A percentile compares a stretch with the other conserved stretches of the same genome.
Conservation (phyloP, 2,797 vertebrate genomes). For the Synanceia verrucosa region DNA sequence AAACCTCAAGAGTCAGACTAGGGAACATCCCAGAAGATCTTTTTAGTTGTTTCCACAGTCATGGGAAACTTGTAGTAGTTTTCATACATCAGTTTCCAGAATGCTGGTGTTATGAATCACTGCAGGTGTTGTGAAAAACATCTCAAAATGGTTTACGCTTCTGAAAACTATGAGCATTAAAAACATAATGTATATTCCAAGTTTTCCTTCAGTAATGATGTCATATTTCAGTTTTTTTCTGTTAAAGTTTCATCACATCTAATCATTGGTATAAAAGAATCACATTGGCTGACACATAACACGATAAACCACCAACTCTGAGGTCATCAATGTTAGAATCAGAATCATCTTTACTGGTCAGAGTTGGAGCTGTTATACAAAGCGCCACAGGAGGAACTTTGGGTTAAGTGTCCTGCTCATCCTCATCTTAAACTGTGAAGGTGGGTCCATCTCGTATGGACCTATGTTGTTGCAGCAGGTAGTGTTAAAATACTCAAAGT, state of each 20-base stretch:
- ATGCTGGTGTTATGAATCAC: not conserved
- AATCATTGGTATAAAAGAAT: no score
- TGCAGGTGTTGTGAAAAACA: no score
- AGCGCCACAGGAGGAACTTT: no score
- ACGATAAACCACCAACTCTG: not conserved
- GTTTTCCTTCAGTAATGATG: no score
- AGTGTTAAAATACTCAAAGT: not conserved
- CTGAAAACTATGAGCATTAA: not conserved
- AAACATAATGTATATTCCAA: not conserved
- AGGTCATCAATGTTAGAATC: not conserved
- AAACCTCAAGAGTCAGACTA: not conserved
- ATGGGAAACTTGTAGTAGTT: not conserved
- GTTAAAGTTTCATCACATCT: no score
- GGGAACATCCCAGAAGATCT: not conserved
- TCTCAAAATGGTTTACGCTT: no score
- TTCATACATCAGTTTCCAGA: not conserved
- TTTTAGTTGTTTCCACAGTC: not conserved
- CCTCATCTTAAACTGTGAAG: no score
- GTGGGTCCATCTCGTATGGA: not conserved
- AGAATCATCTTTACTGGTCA: no score
- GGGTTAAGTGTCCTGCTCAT: no score
- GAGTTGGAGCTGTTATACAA: no score
- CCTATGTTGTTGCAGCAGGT: not conserved
- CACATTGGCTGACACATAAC: not conserved
- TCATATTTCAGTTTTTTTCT: not conserved